A percentile compares a stretch with the other conserved stretches of the same genome.
phyloP scores from a whole-genome alignment of 2,797 vertebrate genomes.

The Chelonia mydas region DNA sequence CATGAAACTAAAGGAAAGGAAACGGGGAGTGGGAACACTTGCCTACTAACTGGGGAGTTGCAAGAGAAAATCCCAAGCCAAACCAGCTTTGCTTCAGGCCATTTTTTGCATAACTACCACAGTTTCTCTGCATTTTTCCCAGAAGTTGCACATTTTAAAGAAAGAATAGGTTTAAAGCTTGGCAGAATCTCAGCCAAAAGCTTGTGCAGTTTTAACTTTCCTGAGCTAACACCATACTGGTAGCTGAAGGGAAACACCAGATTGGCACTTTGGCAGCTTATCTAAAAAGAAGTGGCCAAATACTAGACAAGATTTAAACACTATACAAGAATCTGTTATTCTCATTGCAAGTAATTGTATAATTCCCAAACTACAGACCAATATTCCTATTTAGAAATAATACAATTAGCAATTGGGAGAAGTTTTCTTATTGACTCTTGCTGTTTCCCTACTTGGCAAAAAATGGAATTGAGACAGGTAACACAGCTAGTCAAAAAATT shows the following conservation, averaged over 20 bases:
- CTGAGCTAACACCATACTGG: background rate
- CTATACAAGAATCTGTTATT: background rate
- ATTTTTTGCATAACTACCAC: background rate
- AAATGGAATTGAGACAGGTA: background rate
- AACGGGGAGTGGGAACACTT: background rate
- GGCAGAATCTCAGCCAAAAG: background rate
- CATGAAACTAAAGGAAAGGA: slow-evolving; percentile 9
- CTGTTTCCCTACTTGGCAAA: background rate
- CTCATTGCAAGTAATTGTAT: background rate
- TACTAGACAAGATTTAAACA: background rate
- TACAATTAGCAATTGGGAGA: background rate
- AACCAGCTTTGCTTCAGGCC: background rate
- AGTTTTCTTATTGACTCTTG: background rate
- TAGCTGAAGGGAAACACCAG: background rate
- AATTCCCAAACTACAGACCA: slow-evolving; percentile 1
- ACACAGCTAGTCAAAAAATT: background rate
- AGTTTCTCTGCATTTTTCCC: background rate
- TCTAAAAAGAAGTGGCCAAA: background rate
- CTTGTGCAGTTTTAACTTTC: slow-evolving; percentile 8
- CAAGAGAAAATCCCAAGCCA: background rate
- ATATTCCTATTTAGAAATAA: background rate
- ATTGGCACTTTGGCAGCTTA: background rate
- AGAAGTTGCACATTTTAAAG: background rate
- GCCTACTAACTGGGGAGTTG: background rate
- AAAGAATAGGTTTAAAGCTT: slow-evolving; percentile 13